phyloP scores from a whole-genome alignment of 1,140 invertebrate species.

The Periplaneta americana region DNA sequence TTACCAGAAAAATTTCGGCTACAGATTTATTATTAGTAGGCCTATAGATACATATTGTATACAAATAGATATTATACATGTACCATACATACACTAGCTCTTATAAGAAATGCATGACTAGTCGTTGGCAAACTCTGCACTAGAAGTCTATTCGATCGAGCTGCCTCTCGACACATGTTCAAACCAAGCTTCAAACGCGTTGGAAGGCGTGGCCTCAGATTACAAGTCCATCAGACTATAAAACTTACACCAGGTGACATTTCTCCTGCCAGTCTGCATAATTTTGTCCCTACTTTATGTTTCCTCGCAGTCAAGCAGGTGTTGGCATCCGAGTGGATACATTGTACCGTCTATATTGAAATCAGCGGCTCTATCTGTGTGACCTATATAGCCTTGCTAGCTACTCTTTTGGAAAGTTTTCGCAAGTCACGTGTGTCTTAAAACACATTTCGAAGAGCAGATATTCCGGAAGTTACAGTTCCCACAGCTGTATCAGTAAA shows the following conservation, averaged over 20 bases:
- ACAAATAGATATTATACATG: no score
- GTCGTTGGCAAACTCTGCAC: no score
- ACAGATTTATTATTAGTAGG: no score
- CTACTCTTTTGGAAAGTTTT: neutral
- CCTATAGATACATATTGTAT: no score
- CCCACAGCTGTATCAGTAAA: neutral
- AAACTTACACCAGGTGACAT: neutral
- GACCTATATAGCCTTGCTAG: neutral
- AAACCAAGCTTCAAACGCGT: no score
- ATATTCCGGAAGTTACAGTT: neutral
- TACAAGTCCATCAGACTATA: neutral
- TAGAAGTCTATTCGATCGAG: no score
- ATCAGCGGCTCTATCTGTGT: neutral
- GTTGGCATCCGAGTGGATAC: neutral
- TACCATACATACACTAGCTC: no score
- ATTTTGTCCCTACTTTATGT: neutral
- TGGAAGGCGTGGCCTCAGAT: neutral
- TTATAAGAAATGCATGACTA: no score
- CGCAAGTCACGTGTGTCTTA: neutral
- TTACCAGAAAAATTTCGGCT: no score
- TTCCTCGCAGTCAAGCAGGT: neutral
- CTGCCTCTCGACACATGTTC: no score
- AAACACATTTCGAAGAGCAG: neutral
- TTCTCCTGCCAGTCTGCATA: no score
- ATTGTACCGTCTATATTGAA: neutral